A percentile compares a stretch with the other conserved stretches of the same genome.
phyloP scores from a whole-genome alignment of 2,888 invertebrate genomes.

The Megaustenia siamemsis region DNA sequence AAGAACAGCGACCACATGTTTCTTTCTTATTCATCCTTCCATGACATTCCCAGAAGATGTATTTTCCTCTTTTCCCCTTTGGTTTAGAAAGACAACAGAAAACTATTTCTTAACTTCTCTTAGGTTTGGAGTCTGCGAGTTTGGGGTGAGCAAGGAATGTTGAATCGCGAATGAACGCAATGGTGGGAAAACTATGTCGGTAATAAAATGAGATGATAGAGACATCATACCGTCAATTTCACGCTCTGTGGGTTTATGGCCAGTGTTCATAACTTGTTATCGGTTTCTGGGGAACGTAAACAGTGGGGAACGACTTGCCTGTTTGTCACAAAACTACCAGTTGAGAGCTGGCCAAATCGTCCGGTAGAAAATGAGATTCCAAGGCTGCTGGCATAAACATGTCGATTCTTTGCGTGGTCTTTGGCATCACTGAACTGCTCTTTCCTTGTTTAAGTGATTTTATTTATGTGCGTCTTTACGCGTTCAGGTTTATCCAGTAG shows the following conservation, averaged over 20 bases:
- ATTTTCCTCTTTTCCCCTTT: too few species aligned
- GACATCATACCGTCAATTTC: constrained; percentile 39
- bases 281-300: constrained; percentile 11
- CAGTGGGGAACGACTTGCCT: background rate
- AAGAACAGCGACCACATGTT: too few species aligned
- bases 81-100: too few species aligned
- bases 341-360: constrained; percentile 21
- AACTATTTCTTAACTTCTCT: background rate
- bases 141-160: background rate
- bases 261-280: constrained; percentile 31
- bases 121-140: background rate
- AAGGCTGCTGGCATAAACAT: background rate
- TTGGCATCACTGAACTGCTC: background rate
- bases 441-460: background rate
- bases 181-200: constrained; percentile 2
- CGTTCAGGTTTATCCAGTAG: too few species aligned
- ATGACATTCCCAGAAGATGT: too few species aligned
- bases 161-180: background rate
- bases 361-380: constrained; percentile 38
- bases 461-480: background rate
- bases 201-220: constrained; percentile 22
- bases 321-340: constrained; percentile 32
- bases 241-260: constrained; percentile 38
- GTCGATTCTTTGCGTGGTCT: background rate
- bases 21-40: too few species aligned